Base-by-base conservation (phyloP, 2,888 invertebrate genomes). In the Drosophila pegasa region DNA sequence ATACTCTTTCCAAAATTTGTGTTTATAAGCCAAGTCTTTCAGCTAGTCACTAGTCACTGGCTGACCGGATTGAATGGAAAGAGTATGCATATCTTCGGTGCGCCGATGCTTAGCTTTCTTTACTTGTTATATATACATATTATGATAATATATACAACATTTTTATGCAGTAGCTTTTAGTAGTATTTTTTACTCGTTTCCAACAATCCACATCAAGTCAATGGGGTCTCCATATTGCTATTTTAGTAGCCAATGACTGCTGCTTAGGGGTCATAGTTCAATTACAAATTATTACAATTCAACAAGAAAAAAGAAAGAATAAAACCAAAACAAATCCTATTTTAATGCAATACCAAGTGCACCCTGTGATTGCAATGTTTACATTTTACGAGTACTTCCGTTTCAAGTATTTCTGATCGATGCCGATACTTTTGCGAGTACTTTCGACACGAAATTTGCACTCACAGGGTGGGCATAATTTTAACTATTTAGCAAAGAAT, bases 241-340 rank as follows among this genome's bases (percentile, higher is more conserved):
- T 71, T 45, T 63, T 59, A 38, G 60, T 56, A 63, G 57, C 50
- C 56, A 64, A 56, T 37, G 52, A 61, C 50, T 78, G 61, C 68
- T 79, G 82, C 61, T 66, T 37, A 80, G 64, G 55, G 50, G 82
- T 81, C 75, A 71, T 84, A 80, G 86, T 85, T 68, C 64, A 82
- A 85, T 70, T 81, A 25, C 10, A 51, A 41, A 31, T 47, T 1
- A 47, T 18, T 47, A 14, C 12, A 47, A 43, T n/a, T 16, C 25
- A 27, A n/a, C n/a, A 43, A n/a, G 9, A 43, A 0, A 0, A 8
- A 9, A 25, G 25, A 4, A 25, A 25, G 5, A 31, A 7, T 2
- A 14, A 7, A 29, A 47, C 7, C 16, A 18, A 27, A 27, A 27
- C 9, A 16, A 18, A 9, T 52, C 41, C 31, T 31, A 33, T 59